A percentile compares a stretch with the other conserved stretches of the same genome.
Evolutionary conservation across 1,140 invertebrate genomes (phyloP).

Genomic region (Lepidurus couesii): DNA sequence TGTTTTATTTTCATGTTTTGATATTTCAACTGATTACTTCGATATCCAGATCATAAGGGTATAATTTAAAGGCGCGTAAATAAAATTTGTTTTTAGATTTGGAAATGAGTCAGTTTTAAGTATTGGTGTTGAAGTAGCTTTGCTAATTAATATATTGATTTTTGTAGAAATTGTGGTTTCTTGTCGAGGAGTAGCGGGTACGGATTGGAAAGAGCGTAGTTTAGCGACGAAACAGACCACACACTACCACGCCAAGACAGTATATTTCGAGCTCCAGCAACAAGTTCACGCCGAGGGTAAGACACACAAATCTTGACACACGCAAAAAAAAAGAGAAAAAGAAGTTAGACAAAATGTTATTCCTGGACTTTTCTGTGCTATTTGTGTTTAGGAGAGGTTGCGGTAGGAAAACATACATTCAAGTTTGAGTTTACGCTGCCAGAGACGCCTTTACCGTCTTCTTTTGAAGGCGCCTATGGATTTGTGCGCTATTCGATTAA

Average conservation of each 20-base stretch:
- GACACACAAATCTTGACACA: not conserved
- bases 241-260: not conserved
- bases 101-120: not conserved
- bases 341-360: not conserved
- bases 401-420: not conserved
- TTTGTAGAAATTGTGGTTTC: not conserved
- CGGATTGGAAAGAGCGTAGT: not conserved
- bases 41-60: too few species aligned
- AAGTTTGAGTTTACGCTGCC: constrained; percentile 4
- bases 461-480: not conserved
- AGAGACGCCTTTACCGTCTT: not conserved
- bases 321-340: not conserved
- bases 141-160: not conserved
- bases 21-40: too few species aligned
- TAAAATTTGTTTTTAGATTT: too few species aligned
- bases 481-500: not conserved
- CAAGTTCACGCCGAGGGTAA: not conserved
- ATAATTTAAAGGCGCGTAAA: too few species aligned
- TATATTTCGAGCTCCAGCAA: constrained; percentile 1
- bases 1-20: not conserved
- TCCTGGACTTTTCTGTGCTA: not conserved
- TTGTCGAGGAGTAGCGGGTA: not conserved
- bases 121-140: not conserved
- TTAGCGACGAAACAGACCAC: not conserved
- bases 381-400: not conserved